Percentiles rank a stretch among this genome's conserved stretches.
phyloP scores from a whole-genome alignment of 2,888 invertebrate species.

The Minunthozetes semirufus region DNA sequence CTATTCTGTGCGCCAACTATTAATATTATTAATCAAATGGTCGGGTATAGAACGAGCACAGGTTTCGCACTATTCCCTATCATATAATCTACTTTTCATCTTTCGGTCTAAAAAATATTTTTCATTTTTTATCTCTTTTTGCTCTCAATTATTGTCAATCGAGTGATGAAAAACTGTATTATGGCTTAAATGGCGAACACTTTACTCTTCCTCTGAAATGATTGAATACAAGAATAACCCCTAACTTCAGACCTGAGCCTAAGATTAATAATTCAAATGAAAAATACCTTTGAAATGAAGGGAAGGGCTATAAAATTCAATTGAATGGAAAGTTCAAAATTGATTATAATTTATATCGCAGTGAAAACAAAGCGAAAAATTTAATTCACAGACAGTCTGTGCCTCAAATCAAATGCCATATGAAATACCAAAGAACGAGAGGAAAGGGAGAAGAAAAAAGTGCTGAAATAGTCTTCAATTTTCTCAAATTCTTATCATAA shows the following conservation, averaged over 20 bases:
- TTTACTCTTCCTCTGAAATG: not conserved
- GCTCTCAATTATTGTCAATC: conserved; percentile 22
- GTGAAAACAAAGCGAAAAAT: not conserved
- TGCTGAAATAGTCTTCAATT: no score
- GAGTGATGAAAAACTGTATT: conserved; percentile 16
- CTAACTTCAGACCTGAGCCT: not conserved
- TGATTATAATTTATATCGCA: not conserved
- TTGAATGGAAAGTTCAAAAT: not conserved
- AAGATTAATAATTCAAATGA: conserved; percentile 14
- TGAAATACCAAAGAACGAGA: not conserved
- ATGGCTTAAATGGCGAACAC: not conserved
- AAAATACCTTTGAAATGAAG: not conserved
- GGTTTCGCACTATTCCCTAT: not conserved
- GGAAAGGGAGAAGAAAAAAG: not conserved
- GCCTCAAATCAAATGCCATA: not conserved
- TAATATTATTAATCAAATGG: not conserved
- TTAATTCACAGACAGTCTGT: not conserved
- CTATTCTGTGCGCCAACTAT: not conserved
- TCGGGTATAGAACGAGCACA: not conserved
- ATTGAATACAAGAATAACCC: conserved; percentile 13
- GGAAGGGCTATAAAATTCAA: not conserved
- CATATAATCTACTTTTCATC: not conserved
- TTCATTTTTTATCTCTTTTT: conserved; percentile 5
- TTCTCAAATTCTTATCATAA: no score
- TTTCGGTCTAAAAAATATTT: not conserved